A percentile compares a stretch with the other conserved stretches of the same genome.
phyloP scores from a whole-genome alignment of 2,113 vertebrate species.

The Cnemophilus loriae region DNA sequence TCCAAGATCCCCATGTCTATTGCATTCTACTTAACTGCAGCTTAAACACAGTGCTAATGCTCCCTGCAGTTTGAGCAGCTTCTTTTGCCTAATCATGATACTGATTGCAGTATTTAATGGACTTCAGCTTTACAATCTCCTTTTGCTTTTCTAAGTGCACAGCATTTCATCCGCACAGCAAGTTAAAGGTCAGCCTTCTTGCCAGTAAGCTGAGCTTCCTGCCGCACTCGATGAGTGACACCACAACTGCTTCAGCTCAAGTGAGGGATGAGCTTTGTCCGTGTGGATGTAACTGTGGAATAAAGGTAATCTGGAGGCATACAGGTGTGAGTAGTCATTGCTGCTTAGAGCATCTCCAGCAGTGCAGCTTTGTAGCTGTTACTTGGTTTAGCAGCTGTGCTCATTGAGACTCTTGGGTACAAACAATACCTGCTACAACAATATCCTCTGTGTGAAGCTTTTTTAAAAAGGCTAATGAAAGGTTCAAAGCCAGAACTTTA shows the following conservation, averaged over 20 bases:
- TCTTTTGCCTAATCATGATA: background rate
- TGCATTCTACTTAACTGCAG: background rate
- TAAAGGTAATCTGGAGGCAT: background rate
- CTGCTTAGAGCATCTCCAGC: background rate
- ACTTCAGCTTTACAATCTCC: background rate
- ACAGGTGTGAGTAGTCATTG: background rate
- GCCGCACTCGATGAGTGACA: background rate
- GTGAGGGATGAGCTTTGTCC: background rate
- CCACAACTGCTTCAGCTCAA: background rate
- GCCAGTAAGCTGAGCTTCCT: background rate
- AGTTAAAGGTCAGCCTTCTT: background rate
- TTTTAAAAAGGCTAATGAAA: background rate
- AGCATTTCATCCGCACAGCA: background rate
- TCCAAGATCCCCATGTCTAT: background rate
- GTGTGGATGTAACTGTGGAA: background rate
- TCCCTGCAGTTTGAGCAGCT: background rate
- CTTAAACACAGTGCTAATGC: background rate
- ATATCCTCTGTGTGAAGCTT: background rate
- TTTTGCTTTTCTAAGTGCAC: background rate
- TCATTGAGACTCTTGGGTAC: background rate
- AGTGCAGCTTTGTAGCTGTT: background rate
- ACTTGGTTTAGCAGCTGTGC: background rate
- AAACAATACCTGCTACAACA: background rate
- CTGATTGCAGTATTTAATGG: background rate
- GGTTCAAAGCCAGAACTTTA: background rate